A percentile compares a stretch with the other conserved stretches of the same genome.
phyloP scores from a whole-genome alignment of 2,797 vertebrate species.

The Tapera naevia region DNA sequence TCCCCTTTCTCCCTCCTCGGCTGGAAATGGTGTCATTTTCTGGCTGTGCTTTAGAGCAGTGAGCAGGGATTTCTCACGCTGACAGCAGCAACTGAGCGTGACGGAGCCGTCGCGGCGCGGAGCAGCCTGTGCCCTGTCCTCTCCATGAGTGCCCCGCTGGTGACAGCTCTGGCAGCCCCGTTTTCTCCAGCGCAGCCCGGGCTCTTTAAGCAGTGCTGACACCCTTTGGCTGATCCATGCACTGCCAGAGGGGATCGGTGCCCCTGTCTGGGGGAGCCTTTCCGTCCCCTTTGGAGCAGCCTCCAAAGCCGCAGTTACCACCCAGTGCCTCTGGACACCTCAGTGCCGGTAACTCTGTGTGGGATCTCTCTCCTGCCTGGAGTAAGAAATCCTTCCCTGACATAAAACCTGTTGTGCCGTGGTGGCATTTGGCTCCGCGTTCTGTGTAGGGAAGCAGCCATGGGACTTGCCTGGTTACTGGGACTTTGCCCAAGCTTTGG shows the following conservation, averaged over 20 bases:
- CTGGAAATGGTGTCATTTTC: not conserved
- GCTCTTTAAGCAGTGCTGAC: slow-evolving; percentile 16
- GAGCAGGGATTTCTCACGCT: not conserved
- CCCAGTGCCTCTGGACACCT: not conserved
- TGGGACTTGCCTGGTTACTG: not conserved
- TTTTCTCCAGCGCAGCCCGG: not conserved
- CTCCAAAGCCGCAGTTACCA: not conserved
- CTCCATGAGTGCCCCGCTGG: not conserved
- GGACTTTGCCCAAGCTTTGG: rapidly evolving
- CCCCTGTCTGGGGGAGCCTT: not conserved
- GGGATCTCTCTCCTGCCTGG: not conserved
- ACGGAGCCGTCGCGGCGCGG: not conserved
- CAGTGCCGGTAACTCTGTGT: rapidly evolving
- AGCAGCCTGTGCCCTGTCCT: not conserved
- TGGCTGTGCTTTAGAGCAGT: not conserved
- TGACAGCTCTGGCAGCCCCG: not conserved
- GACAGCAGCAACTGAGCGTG: not conserved
- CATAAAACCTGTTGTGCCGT: rapidly evolving
- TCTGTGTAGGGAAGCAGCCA: not conserved
- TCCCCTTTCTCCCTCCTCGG: not conserved
- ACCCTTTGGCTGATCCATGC: slow-evolving; percentile 46
- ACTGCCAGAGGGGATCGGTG: not conserved
- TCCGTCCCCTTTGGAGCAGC: not conserved
- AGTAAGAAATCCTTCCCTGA: not conserved
- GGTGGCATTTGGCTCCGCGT: not conserved